A percentile compares a stretch with the other conserved stretches of the same genome.
Evolutionary conservation across 2,113 vertebrate genomes (phyloP).

Genomic region (Neomonachus schauinslandi): DNA sequence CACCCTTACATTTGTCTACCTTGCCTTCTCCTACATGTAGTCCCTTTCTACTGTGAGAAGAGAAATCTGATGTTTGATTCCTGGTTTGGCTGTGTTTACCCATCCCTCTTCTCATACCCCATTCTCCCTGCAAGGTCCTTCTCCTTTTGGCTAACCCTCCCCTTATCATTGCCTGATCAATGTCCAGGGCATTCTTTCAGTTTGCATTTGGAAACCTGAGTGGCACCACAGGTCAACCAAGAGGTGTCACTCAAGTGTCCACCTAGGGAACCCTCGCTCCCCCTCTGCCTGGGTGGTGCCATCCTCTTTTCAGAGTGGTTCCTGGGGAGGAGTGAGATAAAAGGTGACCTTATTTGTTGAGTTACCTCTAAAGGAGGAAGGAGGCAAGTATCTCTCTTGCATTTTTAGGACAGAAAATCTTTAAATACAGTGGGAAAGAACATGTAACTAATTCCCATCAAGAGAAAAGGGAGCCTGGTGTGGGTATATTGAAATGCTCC

Average conservation of each 20-base stretch:
- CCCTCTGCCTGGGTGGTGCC: background rate
- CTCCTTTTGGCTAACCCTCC: background rate
- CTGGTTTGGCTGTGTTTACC: background rate
- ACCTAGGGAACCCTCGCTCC: background rate
- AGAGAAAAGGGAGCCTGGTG: background rate
- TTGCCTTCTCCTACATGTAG: background rate
- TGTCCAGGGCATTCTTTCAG: background rate
- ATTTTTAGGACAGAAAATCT: slow-evolving; percentile 49
- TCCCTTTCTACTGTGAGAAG: background rate
- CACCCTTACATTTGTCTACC: background rate
- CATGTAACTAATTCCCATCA: background rate
- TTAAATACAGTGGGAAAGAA: slow-evolving; percentile 37
- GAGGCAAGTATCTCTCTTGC: background rate
- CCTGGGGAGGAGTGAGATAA: background rate
- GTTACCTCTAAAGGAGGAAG: background rate
- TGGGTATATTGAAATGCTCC: background rate
- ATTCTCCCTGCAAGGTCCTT: background rate
- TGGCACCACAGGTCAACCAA: background rate
- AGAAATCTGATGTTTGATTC: background rate
- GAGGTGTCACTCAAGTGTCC: background rate
- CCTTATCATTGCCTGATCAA: background rate
- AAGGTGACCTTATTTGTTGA: background rate
- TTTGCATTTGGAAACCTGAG: background rate
- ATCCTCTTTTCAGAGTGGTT: background rate
- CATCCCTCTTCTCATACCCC: background rate